Conservation (phyloP, 2,797 vertebrate species). For the Pogonophryne albipinna region DNA sequence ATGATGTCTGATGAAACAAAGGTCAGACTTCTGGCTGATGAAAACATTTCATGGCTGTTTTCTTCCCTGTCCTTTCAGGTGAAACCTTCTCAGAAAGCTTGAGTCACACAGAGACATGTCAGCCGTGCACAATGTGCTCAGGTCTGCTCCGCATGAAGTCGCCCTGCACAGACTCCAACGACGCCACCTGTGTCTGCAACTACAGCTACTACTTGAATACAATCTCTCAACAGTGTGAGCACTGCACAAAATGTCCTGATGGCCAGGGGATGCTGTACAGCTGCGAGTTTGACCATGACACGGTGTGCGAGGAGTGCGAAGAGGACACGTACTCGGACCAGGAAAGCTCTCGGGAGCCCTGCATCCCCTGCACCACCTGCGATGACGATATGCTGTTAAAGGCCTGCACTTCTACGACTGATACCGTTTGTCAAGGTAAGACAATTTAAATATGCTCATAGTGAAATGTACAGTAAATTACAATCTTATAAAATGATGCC, state of each 20-base stretch:
- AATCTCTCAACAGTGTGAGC: constrained; percentile 75
- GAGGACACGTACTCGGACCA: constrained; percentile 92
- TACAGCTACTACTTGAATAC: constrained; percentile 87
- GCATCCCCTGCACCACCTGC: constrained; percentile 93
- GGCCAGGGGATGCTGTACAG: constrained; percentile 89
- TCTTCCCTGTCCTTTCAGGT: constrained; percentile 79
- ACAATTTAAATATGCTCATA: background rate
- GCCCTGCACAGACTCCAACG: constrained; percentile 94
- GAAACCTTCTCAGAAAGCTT: constrained; percentile 92
- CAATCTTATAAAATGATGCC: background rate
- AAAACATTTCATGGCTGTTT: background rate
- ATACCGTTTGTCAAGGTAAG: constrained; percentile 90
- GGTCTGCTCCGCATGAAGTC: constrained; percentile 90
- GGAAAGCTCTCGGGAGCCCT: constrained; percentile 93
- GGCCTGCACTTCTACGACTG: constrained; percentile 83
- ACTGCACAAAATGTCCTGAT: constrained; percentile 88
- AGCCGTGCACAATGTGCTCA: constrained; percentile 89
- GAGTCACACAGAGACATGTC: constrained; percentile 91
- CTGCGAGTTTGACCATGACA: constrained; percentile 87
- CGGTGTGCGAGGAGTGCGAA: constrained; percentile 89
- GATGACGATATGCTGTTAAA: constrained; percentile 86
- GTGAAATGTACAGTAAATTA: background rate
- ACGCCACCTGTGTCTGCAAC: constrained; percentile 91
- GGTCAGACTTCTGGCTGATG: background rate
- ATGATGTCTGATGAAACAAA: background rate